phyloP scores from a whole-genome alignment of 2,797 vertebrate genomes.

The Fringilla coelebs region DNA sequence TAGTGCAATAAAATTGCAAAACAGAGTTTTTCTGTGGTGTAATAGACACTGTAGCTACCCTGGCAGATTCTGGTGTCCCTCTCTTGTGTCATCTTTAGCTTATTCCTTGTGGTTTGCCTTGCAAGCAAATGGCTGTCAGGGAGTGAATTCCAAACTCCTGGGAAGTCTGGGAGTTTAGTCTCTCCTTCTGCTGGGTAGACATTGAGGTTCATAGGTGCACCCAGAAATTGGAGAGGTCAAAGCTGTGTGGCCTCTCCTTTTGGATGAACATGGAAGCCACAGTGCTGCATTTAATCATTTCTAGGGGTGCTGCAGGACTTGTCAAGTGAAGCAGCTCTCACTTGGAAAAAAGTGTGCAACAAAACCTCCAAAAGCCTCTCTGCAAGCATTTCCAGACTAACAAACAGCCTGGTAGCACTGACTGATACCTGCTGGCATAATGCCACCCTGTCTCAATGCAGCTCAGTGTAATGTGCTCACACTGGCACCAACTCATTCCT shows the following conservation, averaged over 20 bases:
- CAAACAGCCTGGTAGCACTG: background rate
- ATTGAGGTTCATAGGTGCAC: background rate
- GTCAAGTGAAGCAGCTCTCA: background rate
- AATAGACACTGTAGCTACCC: background rate
- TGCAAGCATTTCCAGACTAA: background rate
- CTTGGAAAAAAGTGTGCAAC: background rate
- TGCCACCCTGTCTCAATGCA: constrained; percentile 9
- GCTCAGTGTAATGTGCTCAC: background rate
- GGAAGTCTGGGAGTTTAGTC: background rate
- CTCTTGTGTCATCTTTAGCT: background rate
- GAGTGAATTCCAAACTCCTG: background rate
- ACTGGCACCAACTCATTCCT: background rate
- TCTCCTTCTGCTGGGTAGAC: background rate
- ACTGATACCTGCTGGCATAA: constrained; percentile 22
- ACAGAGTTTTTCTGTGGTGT: constrained; percentile 10
- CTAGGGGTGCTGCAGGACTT: background rate
- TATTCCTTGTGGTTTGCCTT: background rate
- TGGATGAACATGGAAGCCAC: background rate
- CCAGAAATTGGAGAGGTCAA: background rate
- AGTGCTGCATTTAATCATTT: background rate
- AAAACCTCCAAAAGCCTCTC: background rate
- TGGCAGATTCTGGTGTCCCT: background rate
- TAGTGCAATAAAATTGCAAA: constrained; percentile 60
- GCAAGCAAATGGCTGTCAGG: background rate
- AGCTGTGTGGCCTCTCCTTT: background rate